Evolutionary conservation across 2,888 invertebrate species (phyloP).

Genomic region (Pyralis farinalis): DNA sequence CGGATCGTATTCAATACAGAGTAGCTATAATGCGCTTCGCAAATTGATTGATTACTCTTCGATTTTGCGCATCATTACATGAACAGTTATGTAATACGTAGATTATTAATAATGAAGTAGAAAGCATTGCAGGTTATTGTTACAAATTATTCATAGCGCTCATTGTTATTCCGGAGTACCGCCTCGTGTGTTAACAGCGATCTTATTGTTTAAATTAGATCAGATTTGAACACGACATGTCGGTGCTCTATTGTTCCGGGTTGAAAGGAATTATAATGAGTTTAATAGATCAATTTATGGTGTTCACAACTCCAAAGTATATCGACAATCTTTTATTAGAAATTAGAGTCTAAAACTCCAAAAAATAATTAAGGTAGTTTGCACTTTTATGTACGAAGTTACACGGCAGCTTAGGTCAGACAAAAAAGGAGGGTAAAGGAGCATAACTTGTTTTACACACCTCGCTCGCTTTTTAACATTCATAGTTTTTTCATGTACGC

Average conservation of each 20-base stretch:
- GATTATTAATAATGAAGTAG: constrained; percentile 7
- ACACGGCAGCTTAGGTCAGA: no score
- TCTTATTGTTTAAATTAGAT: constrained; percentile 7
- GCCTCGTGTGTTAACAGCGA: constrained; percentile 3
- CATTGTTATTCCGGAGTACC: neutral
- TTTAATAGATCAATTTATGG: neutral
- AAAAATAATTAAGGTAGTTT: no score
- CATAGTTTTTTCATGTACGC: no score
- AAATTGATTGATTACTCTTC: constrained; percentile 1
- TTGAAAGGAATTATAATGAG: neutral
- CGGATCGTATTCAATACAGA: neutral
- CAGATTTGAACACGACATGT: constrained; percentile 6
- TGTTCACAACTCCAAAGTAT: constrained; percentile 3
- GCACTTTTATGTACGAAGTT: no score
- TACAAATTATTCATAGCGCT: constrained; percentile 6
- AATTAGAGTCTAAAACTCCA: no score
- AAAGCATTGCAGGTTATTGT: constrained; percentile 6
- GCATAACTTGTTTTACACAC: no score
- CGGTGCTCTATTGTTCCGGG: constrained; percentile 5
- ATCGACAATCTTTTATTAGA: no score
- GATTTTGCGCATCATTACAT: neutral
- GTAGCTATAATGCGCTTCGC: neutral
- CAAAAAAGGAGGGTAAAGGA: no score
- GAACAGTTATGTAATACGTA: constrained; percentile 4
- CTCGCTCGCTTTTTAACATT: no score